A percentile compares a stretch with the other conserved stretches of the same genome.
Conservation (phyloP, 2,888 invertebrate genomes). For the Drosophila picticornis region DNA sequence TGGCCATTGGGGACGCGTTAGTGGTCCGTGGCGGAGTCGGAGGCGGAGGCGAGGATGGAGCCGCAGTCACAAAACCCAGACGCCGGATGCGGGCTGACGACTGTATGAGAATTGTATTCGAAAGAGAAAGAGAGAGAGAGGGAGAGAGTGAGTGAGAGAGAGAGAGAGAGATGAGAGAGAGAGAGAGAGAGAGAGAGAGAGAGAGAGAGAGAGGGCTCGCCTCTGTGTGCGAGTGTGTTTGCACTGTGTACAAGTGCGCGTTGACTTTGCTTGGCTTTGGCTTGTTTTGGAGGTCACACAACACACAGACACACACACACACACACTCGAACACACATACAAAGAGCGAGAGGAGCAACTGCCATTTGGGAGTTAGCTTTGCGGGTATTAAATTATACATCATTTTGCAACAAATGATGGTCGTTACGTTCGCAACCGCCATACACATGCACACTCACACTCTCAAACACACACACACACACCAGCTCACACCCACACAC, state of each 20-base stretch:
- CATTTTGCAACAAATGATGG: constrained; percentile 83
- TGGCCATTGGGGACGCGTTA: constrained; percentile 81
- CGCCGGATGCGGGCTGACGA: constrained; percentile 54
- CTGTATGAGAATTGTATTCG: constrained; percentile 9
- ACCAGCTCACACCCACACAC: constrained; percentile 11
- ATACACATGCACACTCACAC: constrained; percentile 6
- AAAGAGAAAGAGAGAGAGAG: neutral
- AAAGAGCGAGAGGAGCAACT: constrained; percentile 22
- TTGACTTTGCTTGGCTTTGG: constrained; percentile 76
- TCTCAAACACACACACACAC: neutral
- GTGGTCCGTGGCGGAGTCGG: constrained; percentile 68
- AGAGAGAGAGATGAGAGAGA: neutral
- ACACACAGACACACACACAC: constrained; percentile 33
- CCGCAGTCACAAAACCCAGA: constrained; percentile 19
- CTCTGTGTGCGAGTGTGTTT: constrained; percentile 1
- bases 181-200: neutral
- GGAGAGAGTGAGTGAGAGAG: neutral
- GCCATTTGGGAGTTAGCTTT: constrained; percentile 82
- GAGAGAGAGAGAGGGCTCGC: neutral
- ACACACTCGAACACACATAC: constrained; percentile 5
- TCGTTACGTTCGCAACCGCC: constrained; percentile 69
- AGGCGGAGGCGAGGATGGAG: constrained; percentile 39
- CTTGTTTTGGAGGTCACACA: constrained; percentile 75
- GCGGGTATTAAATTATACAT: constrained; percentile 83
- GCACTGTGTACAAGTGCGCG: constrained; percentile 41